phyloP scores from a whole-genome alignment of 1,140 invertebrate species.

The Drosophila arizonae region DNA sequence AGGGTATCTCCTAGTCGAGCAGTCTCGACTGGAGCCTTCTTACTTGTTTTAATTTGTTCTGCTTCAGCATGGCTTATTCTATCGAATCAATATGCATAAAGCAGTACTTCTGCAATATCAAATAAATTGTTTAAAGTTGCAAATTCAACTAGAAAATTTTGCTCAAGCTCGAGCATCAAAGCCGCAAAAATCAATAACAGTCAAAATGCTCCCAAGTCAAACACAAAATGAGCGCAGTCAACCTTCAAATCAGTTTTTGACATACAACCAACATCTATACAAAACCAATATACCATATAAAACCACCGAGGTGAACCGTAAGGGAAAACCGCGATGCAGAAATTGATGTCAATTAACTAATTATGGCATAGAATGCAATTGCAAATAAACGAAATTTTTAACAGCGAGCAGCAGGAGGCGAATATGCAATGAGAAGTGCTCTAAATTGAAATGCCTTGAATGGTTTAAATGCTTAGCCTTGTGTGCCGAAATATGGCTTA shows the following conservation, averaged over 20 bases:
- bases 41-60: too few species aligned
- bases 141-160: not conserved
- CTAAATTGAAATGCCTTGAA: conserved; percentile 27
- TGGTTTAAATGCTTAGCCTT: not conserved
- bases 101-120: too few species aligned
- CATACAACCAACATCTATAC: conserved; percentile 10
- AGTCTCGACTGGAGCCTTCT: too few species aligned
- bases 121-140: too few species aligned
- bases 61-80: too few species aligned
- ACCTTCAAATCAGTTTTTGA: conserved; percentile 58
- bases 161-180: conserved; percentile 20
- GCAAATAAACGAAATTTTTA: conserved; percentile 16
- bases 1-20: too few species aligned
- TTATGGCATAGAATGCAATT: conserved; percentile 53
- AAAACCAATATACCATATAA: conserved; percentile 21
- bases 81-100: too few species aligned
- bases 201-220: not conserved
- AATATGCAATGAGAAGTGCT: conserved; percentile 3
- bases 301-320: conserved; percentile 20
- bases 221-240: conserved; percentile 44
- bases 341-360: conserved; percentile 78
- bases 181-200: conserved; percentile 50
- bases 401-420: not conserved
- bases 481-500: not conserved
- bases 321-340: conserved; percentile 49